phyloP scores from a whole-genome alignment of 2,888 invertebrate genomes.

The Gymnosoma rotundatum region DNA sequence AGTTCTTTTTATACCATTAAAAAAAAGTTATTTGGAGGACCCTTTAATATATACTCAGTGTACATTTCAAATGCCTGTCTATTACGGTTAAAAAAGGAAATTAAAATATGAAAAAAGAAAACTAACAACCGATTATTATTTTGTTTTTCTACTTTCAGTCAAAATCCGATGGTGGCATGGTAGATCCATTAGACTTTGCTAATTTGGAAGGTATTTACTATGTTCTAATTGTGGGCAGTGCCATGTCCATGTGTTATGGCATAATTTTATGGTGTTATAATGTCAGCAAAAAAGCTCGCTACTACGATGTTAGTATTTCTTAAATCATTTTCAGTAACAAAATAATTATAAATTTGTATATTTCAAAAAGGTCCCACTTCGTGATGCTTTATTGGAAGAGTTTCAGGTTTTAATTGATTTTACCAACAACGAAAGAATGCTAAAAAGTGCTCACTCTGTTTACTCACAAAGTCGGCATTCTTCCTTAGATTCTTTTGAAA shows the following conservation, averaged over 20 bases:
- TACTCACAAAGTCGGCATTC: slow-evolving; percentile 80
- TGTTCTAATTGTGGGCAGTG: slow-evolving; percentile 83
- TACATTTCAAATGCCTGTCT: too few relatives aligned
- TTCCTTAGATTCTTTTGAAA: slow-evolving; percentile 79
- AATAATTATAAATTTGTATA: neutral
- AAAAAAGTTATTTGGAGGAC: too few relatives aligned
- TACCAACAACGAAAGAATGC: slow-evolving; percentile 87
- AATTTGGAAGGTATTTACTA: slow-evolving; percentile 87
- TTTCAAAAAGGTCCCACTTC: slow-evolving; percentile 84
- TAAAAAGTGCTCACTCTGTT: slow-evolving; percentile 83
- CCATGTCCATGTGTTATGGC: slow-evolving; percentile 77
- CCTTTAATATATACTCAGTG: too few relatives aligned
- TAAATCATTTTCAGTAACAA: neutral
- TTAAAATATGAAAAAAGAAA: too few relatives aligned
- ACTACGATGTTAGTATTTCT: slow-evolving; percentile 76
- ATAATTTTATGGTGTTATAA: slow-evolving; percentile 77
- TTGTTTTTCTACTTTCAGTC: slow-evolving; percentile 68
- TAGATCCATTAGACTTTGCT: slow-evolving; percentile 83
- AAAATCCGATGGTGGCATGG: slow-evolving; percentile 74
- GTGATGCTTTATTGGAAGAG: slow-evolving; percentile 86
- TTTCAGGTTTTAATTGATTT: slow-evolving; percentile 88
- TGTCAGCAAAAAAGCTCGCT: slow-evolving; percentile 77
- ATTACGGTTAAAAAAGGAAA: too few relatives aligned
- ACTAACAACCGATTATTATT: too few relatives aligned
- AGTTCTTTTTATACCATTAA: too few relatives aligned